These are phyloP conservation scores for Hirtodrosophila cameraria DNA, from an alignment of 2,888 invertebrate species.

Conservation along the genomic window DNA sequence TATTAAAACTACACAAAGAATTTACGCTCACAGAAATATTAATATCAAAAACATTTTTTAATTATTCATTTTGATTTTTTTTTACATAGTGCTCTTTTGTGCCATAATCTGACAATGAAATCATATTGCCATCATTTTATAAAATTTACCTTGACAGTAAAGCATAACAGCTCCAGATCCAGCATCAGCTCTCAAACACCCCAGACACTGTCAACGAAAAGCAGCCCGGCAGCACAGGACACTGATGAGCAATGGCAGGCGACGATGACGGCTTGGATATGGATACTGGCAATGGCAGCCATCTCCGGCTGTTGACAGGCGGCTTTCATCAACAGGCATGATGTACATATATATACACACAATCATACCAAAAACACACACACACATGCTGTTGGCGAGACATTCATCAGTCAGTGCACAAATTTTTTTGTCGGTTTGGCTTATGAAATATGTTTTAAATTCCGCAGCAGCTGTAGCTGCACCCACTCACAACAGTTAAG, in stretches of 20 bases:
- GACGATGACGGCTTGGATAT: conserved; percentile 49
- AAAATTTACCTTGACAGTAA: conserved; percentile 56
- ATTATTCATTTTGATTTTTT: conserved; percentile 47
- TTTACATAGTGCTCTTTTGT: too few species aligned
- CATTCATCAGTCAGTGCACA: conserved; percentile 42
- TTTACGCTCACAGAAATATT: conserved; percentile 31
- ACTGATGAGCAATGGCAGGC: conserved; percentile 70
- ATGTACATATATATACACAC: conserved; percentile 7
- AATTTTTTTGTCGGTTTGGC: conserved; percentile 54
- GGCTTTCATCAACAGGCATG: conserved; percentile 44
- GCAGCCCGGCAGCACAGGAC: conserved; percentile 24
- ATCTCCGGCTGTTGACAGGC: conserved; percentile 56
- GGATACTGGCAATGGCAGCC: conserved; percentile 65
- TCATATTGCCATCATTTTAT: conserved; percentile 35
- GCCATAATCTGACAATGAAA: conserved; percentile 4
- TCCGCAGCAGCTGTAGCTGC: conserved; percentile 18
- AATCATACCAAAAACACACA: not conserved
- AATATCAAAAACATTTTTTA: conserved; percentile 52
- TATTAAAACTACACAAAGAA: not conserved
- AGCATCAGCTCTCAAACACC: not conserved
- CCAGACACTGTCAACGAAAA: not conserved
- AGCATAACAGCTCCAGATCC: not conserved
- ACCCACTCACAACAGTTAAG: conserved; percentile 13
- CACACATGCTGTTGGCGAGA: not conserved
- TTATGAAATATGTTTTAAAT: conserved; percentile 66